Base-by-base conservation (phyloP, 2,888 invertebrate species). In the Clepsis dumicolana region DNA sequence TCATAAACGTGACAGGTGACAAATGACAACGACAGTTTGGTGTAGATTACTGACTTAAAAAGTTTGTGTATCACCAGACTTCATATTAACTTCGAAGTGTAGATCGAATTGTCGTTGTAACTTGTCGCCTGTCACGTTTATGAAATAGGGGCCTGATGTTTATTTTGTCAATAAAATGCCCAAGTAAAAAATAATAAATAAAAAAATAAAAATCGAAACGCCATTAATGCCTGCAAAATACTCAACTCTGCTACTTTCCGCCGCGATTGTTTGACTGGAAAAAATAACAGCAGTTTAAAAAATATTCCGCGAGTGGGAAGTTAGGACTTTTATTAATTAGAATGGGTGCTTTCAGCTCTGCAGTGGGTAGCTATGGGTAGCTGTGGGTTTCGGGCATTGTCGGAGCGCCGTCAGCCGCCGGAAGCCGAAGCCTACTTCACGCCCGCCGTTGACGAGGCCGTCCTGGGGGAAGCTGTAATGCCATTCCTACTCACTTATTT, bases 401-500 rank as follows among this genome's bases (percentile, higher is more conserved):
- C 14, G n/a, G 48, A n/a, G 60, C 32, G 35, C 75, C 75, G 59
- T 64, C 72, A 64, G 70, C 18, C 67, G 72, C 73, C 88, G 90
- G 90, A 87, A 85, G 77, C 80, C 80, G 81, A 78, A 81, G 81
- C 84, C 89, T 86, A 86, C 88, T 88, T 86, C 84, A 83, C 80
- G 82, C 80, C 79, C 78, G 80, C 82, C 82, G 73, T 76, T 89
- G 87, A 85, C 83, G 85, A 85, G 83, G 79, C 77, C 81, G 63
- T 12, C 62, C 62, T 57, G 53, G 21, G 18, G 57, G 48, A 32
- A 7, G 2, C 38, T 48, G 27, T 50, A 21, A 57, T 62, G 54
- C 35, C 25, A 56, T 50, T 41, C 44, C 53, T 25, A 35, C 57
- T 50, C 44, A 50, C 50, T 38, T 41, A 59, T 53, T 53, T 60